Conservation (phyloP, 2,797 vertebrate species). For the Hyperoplus immaculatus region DNA sequence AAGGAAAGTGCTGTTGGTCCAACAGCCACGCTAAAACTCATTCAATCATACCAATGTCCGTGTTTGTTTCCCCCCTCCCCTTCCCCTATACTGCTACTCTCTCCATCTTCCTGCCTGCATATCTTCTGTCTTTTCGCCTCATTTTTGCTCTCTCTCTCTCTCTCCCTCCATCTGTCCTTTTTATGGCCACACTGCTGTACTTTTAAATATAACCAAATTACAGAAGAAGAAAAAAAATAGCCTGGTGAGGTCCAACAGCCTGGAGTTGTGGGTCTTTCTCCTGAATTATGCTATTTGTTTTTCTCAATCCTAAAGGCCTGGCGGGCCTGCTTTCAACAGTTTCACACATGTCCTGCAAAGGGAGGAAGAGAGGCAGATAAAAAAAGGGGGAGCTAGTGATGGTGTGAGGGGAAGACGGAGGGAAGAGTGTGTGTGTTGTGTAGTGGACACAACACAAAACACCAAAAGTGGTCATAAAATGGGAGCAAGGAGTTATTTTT, state of each 20-base stretch:
- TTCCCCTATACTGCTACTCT: background rate
- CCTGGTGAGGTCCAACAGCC: slow-evolving; percentile 55
- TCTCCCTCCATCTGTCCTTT: background rate
- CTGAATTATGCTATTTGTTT: slow-evolving; percentile 85
- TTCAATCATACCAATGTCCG: slow-evolving; percentile 53
- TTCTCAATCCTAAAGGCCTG: slow-evolving; percentile 70
- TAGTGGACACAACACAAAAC: background rate
- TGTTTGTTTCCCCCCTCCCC: slow-evolving; percentile 37
- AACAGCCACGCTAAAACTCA: slow-evolving; percentile 55
- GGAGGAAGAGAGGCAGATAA: slow-evolving; percentile 38
- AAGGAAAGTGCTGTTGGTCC: slow-evolving; percentile 46
- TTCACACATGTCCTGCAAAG: slow-evolving; percentile 70
- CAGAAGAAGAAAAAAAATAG: slow-evolving; percentile 44
- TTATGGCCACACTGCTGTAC: slow-evolving; percentile 31
- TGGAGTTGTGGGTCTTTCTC: slow-evolving; percentile 68
- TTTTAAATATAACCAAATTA: slow-evolving; percentile 63
- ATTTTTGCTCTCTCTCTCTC: slow-evolving; percentile 16
- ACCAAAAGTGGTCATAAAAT: slow-evolving; percentile 20
- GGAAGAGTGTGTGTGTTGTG: background rate
- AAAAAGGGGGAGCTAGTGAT: slow-evolving; percentile 22
- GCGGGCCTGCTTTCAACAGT: slow-evolving; percentile 80
- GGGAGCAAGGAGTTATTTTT: background rate
- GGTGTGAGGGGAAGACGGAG: slow-evolving; percentile 16
- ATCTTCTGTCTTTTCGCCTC: slow-evolving; percentile 20
- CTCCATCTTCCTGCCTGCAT: slow-evolving; percentile 11